Conservation (phyloP, 2,113 vertebrate genomes). For the Bos taurus region DNA sequence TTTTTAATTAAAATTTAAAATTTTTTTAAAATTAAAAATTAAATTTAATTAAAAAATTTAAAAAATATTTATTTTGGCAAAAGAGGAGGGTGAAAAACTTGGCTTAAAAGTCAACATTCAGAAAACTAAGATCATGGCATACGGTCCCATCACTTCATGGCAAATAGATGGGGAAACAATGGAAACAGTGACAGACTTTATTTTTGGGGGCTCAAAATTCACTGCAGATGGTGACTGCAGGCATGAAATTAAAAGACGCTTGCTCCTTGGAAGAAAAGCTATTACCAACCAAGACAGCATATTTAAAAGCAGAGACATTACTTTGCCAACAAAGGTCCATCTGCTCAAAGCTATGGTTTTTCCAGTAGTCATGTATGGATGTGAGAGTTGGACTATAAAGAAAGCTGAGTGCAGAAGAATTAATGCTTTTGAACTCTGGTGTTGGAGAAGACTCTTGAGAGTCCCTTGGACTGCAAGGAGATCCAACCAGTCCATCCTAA, state of each 20-base stretch:
- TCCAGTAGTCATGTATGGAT: neutral
- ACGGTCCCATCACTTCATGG: neutral
- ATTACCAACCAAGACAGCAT: neutral
- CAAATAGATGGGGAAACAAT: neutral
- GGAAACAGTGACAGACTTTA: neutral
- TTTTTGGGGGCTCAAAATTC: neutral
- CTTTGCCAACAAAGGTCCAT: neutral
- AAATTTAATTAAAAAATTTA: neutral
- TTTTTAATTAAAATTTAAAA: neutral
- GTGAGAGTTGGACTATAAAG: neutral
- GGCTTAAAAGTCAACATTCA: neutral
- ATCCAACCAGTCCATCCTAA: neutral
- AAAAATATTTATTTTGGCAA: neutral
- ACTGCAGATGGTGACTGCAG: neutral
- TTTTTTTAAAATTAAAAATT: neutral
- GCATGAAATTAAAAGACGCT: neutral
- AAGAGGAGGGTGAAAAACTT: neutral
- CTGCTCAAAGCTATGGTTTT: neutral
- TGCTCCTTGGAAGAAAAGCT: neutral
- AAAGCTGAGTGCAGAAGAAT: neutral
- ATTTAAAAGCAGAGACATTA: neutral
- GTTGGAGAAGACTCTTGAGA: neutral
- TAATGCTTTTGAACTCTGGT: neutral
- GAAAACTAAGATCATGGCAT: neutral
- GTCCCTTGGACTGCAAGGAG: neutral